Evolutionary conservation across 2,888 invertebrate genomes (phyloP), one percentile per base, ranked within the genome.

Genomic region (Trachelus troglodyta): DNA sequence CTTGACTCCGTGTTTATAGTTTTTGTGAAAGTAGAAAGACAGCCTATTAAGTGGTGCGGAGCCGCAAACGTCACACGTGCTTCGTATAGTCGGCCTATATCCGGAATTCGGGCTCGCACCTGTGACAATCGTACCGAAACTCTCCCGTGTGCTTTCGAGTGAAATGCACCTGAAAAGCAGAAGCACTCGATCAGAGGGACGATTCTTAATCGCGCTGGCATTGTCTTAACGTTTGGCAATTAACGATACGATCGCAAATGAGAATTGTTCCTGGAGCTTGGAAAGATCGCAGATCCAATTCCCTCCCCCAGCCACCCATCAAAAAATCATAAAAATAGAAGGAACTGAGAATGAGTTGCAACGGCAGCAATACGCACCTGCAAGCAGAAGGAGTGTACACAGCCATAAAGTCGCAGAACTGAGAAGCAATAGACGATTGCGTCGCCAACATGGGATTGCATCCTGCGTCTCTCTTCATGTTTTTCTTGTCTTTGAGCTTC

Each of bases 1-100:
- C 37, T 75, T 75, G 9, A 75, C 34, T 23, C 12, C 15, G 75
- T 75, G 69, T 23, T 77, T 75, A 12, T 75, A 37, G 34, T 75
- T 35, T n/a, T 40, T 78, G 34, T 75, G 77, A n/a, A 34, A 35
- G 35, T 77, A 77, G 4, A 77, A 34, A 34, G 77, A 69, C 71
- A 69, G 56, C 56, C 15, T 34, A 30, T 75, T 75, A 2, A 33
- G 71, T 30, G 37, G 34, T 9, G 71, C 37, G 1, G 35, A 34
- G 69, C 77, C 40, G 69, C 77, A 75, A 15, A 56, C 40, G n/a
- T 77, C 75, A 31, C 75, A 77, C 4, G 1, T 81, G 80, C 73
- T 76, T 79, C 30, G 34, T 77, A 34, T 75, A 81, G 33, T 83
- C 80, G 78, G 80, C 23, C 79, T 76, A 75, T 77, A 76, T 74